phyloP scores from a whole-genome alignment of 2,888 invertebrate genomes.

The Folsomia candida region DNA sequence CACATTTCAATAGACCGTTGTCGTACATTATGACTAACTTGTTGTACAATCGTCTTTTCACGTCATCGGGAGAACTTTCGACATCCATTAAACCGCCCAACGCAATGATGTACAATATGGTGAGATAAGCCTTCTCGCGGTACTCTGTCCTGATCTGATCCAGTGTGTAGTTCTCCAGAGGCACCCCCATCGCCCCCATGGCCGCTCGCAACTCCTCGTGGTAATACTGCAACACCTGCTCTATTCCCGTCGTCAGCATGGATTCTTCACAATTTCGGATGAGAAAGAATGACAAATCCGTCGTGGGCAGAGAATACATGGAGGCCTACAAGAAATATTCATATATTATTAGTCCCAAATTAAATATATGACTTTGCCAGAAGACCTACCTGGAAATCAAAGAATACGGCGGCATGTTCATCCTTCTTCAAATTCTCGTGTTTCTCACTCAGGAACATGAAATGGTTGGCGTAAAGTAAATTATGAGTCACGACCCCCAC shows the following conservation, averaged over 20 bases:
- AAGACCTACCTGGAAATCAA: constrained; percentile 28
- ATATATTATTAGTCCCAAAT: neutral
- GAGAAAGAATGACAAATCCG: constrained; percentile 33
- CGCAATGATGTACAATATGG: constrained; percentile 26
- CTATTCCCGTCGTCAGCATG: constrained; percentile 4
- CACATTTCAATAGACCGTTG: neutral
- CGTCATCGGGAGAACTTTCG: neutral
- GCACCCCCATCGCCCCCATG: constrained; percentile 10
- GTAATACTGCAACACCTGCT: constrained; percentile 19
- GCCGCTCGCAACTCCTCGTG: constrained; percentile 21
- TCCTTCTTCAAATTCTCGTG: no score
- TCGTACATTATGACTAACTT: neutral
- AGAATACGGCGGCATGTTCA: constrained; percentile 2
- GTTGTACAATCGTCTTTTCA: neutral
- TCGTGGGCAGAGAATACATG: constrained; percentile 30
- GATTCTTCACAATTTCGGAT: constrained; percentile 23
- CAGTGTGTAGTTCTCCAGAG: constrained; percentile 18
- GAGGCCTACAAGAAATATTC: constrained; percentile 10
- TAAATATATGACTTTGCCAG: no score
- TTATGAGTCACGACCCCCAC: constrained; percentile 17
- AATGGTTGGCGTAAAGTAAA: constrained; percentile 33
- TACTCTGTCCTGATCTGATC: constrained; percentile 29
- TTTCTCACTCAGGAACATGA: constrained; percentile 15
- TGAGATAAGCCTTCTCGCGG: constrained; percentile 5
- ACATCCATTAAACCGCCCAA: constrained; percentile 13